These are phyloP conservation scores for Protonemura montana DNA, from an alignment of 2,888 invertebrate species.

Conservation along the genomic window DNA sequence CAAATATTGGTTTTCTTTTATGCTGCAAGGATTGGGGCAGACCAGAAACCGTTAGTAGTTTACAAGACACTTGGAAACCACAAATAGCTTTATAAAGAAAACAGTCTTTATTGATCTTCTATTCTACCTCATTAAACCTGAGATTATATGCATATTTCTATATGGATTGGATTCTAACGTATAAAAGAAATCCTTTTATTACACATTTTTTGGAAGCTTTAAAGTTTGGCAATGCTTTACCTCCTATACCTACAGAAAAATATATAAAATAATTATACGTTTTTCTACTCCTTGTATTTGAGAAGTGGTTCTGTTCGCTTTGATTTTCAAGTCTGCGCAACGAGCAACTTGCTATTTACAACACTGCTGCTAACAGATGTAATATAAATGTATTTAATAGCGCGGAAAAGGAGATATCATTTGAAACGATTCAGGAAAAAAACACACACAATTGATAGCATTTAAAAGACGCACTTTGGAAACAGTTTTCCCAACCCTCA, in stretches of 20 bases:
- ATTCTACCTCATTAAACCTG: constrained; percentile 9
- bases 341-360: neutral
- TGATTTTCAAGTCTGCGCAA: neutral
- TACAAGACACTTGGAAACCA: constrained; percentile 30
- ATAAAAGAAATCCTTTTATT: neutral
- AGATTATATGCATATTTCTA: constrained; percentile 14
- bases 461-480: neutral
- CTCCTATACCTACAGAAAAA: neutral
- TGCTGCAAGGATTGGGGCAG: neutral
- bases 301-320: neutral
- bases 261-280: neutral
- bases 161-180: constrained; percentile 20
- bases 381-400: neutral
- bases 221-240: neutral
- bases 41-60: constrained; percentile 33
- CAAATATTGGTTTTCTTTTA: constrained; percentile 7
- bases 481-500: neutral
- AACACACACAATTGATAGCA: neutral
- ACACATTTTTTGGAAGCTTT: neutral
- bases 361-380: neutral
- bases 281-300: neutral
- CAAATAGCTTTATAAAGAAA: constrained; percentile 38
- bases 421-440: neutral
- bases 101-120: constrained; percentile 31
- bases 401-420: neutral